phyloP scores from a whole-genome alignment of 2,797 vertebrate species.

The Eutrigla gurnardus region DNA sequence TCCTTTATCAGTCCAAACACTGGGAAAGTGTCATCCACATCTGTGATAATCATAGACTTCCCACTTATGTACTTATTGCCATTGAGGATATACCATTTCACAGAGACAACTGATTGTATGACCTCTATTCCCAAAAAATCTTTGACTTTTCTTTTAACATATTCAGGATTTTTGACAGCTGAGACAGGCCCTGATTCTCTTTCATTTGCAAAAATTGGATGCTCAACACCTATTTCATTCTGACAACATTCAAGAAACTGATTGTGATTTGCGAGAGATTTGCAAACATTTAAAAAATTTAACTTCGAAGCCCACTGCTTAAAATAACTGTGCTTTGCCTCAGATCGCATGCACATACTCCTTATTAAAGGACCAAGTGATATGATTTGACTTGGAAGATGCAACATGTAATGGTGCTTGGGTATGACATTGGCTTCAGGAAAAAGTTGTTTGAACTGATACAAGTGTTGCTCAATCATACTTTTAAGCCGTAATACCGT shows the following conservation, averaged over 20 bases:
- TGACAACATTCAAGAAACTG: slow-evolving; percentile 39
- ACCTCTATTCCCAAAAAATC: slow-evolving; percentile 30
- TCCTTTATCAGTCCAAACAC: slow-evolving; percentile 47
- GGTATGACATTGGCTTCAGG: slow-evolving; percentile 28
- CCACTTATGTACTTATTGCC: slow-evolving; percentile 44
- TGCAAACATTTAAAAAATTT: slow-evolving; percentile 43
- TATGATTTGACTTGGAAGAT: slow-evolving; percentile 23
- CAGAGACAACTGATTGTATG: slow-evolving; percentile 7
- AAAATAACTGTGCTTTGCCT: slow-evolving; percentile 44
- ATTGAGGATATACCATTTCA: slow-evolving; percentile 18
- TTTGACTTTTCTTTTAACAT: slow-evolving; percentile 37
- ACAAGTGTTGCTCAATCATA: no score
- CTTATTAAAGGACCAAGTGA: slow-evolving; percentile 20
- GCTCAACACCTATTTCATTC: slow-evolving; percentile 33
- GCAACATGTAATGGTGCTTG: slow-evolving; percentile 38
- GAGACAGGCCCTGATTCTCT: slow-evolving; percentile 35
- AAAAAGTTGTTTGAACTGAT: no score
- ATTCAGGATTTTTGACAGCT: slow-evolving; percentile 32
- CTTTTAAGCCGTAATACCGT: no score
- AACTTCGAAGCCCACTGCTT: slow-evolving; percentile 43
- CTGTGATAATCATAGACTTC: slow-evolving; percentile 37
- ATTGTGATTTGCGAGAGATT: slow-evolving; percentile 34
- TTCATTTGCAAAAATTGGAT: slow-evolving; percentile 42
- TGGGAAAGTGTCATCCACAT: slow-evolving; percentile 22
- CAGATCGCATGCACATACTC: slow-evolving; percentile 42